phyloP scores from a whole-genome alignment of 2,797 vertebrate genomes.

The Falco columbarius region DNA sequence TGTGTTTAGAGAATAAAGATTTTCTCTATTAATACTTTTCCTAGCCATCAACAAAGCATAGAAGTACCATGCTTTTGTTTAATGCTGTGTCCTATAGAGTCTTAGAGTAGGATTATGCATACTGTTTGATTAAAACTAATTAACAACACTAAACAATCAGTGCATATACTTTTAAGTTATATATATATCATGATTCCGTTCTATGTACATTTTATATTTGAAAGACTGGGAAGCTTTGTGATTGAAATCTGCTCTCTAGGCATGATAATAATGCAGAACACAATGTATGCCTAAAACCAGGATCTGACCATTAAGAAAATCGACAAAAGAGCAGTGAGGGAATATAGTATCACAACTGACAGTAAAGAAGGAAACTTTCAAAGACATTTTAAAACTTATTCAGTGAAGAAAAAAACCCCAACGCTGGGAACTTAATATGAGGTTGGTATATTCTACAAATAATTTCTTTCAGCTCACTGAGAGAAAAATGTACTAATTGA shows the following conservation, averaged over 20 bases:
- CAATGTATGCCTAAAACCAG: neutral
- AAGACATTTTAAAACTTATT: neutral
- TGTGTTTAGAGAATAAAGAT: constrained; percentile 21
- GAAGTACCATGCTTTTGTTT: neutral
- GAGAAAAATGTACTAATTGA: neutral
- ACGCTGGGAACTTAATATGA: neutral
- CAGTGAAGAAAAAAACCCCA: neutral
- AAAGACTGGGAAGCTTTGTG: neutral
- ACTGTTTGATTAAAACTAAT: neutral
- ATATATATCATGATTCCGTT: neutral
- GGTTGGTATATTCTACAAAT: neutral
- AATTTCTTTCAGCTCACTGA: neutral
- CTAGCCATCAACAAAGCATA: neutral
- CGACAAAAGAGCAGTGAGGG: neutral
- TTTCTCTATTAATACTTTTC: constrained; percentile 37
- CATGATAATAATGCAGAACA: neutral
- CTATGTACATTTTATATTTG: neutral
- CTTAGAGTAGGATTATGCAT: neutral
- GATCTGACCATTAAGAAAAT: neutral
- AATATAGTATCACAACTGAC: neutral
- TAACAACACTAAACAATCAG: neutral
- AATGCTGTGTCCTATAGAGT: neutral
- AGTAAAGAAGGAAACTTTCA: neutral
- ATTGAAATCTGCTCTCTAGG: neutral
- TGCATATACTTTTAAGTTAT: neutral